Conservation (phyloP, 2,888 invertebrate genomes). For the Tenthredo livida region DNA sequence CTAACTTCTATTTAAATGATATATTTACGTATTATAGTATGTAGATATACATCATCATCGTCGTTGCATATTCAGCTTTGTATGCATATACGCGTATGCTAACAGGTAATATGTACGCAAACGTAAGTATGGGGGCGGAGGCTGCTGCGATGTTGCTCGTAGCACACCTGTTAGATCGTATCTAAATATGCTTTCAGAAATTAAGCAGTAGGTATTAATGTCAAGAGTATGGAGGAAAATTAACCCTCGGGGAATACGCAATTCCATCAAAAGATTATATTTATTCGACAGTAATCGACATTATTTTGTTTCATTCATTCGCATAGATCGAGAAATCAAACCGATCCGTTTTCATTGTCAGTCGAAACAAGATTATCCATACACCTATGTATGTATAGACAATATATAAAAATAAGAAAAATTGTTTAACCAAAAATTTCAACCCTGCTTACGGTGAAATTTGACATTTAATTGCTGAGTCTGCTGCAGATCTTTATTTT, state of each 20-base stretch:
- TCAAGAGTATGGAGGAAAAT: background rate
- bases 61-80: background rate
- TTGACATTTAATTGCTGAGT: background rate
- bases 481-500: background rate
- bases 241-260: background rate
- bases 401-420: too few species aligned
- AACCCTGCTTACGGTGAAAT: background rate
- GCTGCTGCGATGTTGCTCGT: background rate
- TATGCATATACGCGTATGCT: background rate
- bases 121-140: background rate
- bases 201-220: background rate
- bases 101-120: background rate
- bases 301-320: background rate
- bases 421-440: too few species aligned
- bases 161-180: conserved; percentile 39
- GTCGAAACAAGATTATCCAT: too few species aligned
- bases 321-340: background rate
- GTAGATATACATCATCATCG: background rate
- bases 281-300: background rate
- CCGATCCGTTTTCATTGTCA: too few species aligned
- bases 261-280: background rate
- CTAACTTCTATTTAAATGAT: background rate
- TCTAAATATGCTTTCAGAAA: conserved; percentile 8
- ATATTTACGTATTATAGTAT: background rate
- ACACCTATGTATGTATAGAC: too few species aligned